Evolutionary conservation across 2,888 invertebrate genomes (phyloP), one percentile per base, ranked within the genome.

Genomic region (Drosophila meridiana): DNA sequence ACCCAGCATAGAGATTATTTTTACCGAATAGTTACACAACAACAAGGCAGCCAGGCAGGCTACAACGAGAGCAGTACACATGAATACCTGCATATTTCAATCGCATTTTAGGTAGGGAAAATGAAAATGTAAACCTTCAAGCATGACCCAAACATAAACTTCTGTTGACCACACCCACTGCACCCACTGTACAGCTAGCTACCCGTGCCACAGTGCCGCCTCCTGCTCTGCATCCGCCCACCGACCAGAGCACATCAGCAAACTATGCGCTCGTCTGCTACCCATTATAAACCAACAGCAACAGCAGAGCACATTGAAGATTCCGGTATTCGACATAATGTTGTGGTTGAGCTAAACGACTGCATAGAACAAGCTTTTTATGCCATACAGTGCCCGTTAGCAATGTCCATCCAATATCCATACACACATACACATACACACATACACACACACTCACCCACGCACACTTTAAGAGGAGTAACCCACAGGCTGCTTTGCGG

Each of bases 341-440:
- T 90, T 90, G 90, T 90, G 90, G 86, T 90, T 87, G 73, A 79
- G 77, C 86, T 90, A 90, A 90, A 90, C 87, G 87, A 90, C 89
- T 86, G 86, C 89, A 86, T 86, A 81, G 89, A 87, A 79, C 89
- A 90, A 76, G 90, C 90, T 83, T 85, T 85, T 85, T 85, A 85
- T 86, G 79, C 71, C 75, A 53, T 69, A 75, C 83, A 83, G 62
- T 70, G 69, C 61, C 69, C 63, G 71, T 64, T 70, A 42, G 64
- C 72, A 57, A 48, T 78, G 72, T 62, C 81, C 67, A 73, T 70
- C 59, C 68, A 48, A 55, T 45, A 50, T 32, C 50, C 72, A 30
- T 50, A 26, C 50, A 26, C 59, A 42, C 53, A 53, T 32, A 56
- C 43, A 14, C 47, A 40, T 45, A 28, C 56, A 26, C 50, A n/a